Evolutionary conservation across 2,797 vertebrate genomes (phyloP), one percentile per base, ranked within the genome.

Genomic region (Lagorchestes hirsutus): DNA sequence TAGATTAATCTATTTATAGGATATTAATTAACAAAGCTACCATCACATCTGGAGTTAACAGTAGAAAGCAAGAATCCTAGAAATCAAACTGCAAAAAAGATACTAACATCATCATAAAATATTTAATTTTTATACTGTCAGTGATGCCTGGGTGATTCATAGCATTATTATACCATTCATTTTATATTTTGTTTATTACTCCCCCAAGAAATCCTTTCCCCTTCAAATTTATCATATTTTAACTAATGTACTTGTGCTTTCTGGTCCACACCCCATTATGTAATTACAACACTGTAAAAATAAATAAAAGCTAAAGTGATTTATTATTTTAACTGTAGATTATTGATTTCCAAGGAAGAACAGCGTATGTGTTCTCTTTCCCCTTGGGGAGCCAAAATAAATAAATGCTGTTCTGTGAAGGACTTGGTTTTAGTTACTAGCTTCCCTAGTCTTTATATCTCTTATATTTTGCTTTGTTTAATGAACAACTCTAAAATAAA

Each of bases 191-290:
- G 62, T 82, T 95, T 93, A 92, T 95, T 87, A 12, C 55, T 90
- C 31, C 31, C 55, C n/a, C 14, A 94, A 31, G 67, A 95, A 94
- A 92, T 93, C 50, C 31, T 95, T 91, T 74, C 67, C 31, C n/a
- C 91, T 95, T 96, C 94, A 93, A 92, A 93, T 55, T 87, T 90
- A 93, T 62, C 46, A 8, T 8, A 82, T 93, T 93, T 92, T 92
- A 91, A 91, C 18, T 92, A 54, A 52, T 74, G 10, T 22, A 59
- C 92, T 82, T 93, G 62, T 87, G 74, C 40, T 46, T 40, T 87
- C 34, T 67, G 67, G 34, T 56, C 91, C 52, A 87, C 31, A 18
- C 55, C 55, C 59, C 93, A 55, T 90, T 55, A 58, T 24, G 40
- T 14, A 95, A 57, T 93, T 54, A 67, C n/a, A 82, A 31, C 62